These are phyloP conservation scores for Coelogynopora nodosa DNA, from an alignment of 2,888 invertebrate species.

Conservation along the genomic window DNA sequence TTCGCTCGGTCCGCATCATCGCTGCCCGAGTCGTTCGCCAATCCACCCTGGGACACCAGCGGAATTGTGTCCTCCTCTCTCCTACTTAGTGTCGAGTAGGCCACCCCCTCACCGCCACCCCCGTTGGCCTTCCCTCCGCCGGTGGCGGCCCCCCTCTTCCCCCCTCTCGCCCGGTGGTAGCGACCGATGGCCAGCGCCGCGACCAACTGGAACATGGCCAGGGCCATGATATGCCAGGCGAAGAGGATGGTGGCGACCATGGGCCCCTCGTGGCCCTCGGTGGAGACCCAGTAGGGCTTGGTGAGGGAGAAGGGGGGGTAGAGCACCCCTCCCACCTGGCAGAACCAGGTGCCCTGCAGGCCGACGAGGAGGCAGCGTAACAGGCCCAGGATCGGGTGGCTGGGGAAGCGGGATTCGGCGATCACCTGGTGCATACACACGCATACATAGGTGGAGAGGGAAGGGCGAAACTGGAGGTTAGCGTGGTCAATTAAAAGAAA, in stretches of 20 bases:
- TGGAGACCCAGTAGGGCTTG: neutral
- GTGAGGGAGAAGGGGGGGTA: conserved; percentile 60
- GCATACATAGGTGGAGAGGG: conserved; percentile 61
- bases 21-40: too few species aligned
- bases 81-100: too few species aligned
- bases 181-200: conserved; percentile 53
- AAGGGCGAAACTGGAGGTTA: conserved; percentile 63
- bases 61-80: too few species aligned
- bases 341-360: conserved; percentile 66
- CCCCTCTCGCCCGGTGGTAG: conserved; percentile 49
- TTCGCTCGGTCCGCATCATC: too few species aligned
- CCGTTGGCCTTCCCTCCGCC: too few species aligned
- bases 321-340: conserved; percentile 63
- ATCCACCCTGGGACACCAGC: too few species aligned
- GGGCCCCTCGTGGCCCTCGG: conserved; percentile 59
- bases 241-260: conserved; percentile 63
- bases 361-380: conserved; percentile 58
- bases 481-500: too few species aligned
- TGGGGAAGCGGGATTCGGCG: conserved; percentile 60
- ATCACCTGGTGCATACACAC: conserved; percentile 51
- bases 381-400: conserved; percentile 58
- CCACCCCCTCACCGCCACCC: too few species aligned
- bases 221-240: conserved; percentile 56
- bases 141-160: too few species aligned
- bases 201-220: conserved; percentile 52